These are phyloP conservation scores for Riptortus pedestris DNA, from an alignment of 1,140 invertebrate species.

Conservation along the genomic window DNA sequence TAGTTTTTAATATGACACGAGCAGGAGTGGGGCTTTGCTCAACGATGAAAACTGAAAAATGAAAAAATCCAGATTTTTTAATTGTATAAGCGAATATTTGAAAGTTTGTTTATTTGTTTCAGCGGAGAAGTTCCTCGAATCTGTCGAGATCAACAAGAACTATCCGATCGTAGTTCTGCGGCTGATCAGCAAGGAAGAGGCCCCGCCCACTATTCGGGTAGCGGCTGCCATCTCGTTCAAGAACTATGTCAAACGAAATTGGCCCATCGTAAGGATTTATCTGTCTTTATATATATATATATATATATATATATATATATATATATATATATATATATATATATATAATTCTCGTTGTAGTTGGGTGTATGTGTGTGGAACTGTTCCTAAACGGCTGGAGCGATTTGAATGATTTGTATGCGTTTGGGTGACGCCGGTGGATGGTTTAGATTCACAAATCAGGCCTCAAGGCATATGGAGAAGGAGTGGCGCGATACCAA, in stretches of 20 bases:
- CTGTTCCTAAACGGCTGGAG: too few relatives aligned
- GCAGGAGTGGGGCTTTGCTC: too few relatives aligned
- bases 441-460: too few relatives aligned
- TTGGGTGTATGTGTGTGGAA: background rate
- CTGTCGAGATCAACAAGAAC: constrained; percentile 80
- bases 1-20: too few relatives aligned
- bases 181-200: constrained; percentile 67
- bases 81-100: too few relatives aligned
- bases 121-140: constrained; percentile 89
- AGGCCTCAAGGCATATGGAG: background rate
- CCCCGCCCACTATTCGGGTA: constrained; percentile 69
- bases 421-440: too few relatives aligned
- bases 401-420: background rate
- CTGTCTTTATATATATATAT: too few relatives aligned
- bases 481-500: too few relatives aligned
- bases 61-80: too few relatives aligned
- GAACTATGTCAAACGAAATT: constrained; percentile 92
- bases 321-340: constrained; percentile 14
- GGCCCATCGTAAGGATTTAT: constrained; percentile 63
- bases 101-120: constrained; percentile 32
- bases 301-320: too few relatives aligned
- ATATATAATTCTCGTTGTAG: background rate
- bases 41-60: too few relatives aligned
- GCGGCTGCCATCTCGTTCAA: constrained; percentile 90
- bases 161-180: constrained; percentile 78